Evolutionary conservation across 2,888 invertebrate species (phyloP).

Genomic region (Euplagia quadripunctaria): DNA sequence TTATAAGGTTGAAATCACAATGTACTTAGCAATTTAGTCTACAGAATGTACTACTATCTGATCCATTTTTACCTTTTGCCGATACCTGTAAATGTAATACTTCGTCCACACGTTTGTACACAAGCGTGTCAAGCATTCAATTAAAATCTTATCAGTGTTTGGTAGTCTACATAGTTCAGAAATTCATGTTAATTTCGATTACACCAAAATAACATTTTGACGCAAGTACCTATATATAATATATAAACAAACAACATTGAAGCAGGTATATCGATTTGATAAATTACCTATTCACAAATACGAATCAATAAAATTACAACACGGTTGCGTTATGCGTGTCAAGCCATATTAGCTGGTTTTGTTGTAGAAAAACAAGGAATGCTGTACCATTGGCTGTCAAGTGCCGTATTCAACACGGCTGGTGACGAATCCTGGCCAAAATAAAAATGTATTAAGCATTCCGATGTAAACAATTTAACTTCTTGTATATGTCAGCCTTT

Average conservation of each 20-base stretch:
- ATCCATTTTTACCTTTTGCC: not conserved
- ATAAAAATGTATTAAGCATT: slow-evolving; percentile 60
- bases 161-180: not conserved
- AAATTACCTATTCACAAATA: slow-evolving; percentile 46
- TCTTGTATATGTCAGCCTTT: slow-evolving; percentile 43
- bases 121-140: not conserved
- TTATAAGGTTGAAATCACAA: not conserved
- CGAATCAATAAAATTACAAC: slow-evolving; percentile 50
- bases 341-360: slow-evolving; percentile 30
- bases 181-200: slow-evolving; percentile 16
- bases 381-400: slow-evolving; percentile 42
- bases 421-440: slow-evolving; percentile 61
- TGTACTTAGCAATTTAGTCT: not conserved
- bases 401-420: slow-evolving; percentile 68
- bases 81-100: not conserved
- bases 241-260: slow-evolving; percentile 21
- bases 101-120: not conserved
- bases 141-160: not conserved
- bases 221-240: slow-evolving; percentile 19
- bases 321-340: slow-evolving; percentile 42
- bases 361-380: slow-evolving; percentile 55
- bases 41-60: too few relatives aligned
- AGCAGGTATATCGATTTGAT: slow-evolving; percentile 40
- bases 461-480: slow-evolving; percentile 64
- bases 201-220: slow-evolving; percentile 35